Percentiles rank a stretch among this genome's conserved stretches.
These are phyloP conservation scores for Chloropsis hardwickii DNA, from an alignment of 2,113 vertebrate species.

Conservation along the genomic window DNA sequence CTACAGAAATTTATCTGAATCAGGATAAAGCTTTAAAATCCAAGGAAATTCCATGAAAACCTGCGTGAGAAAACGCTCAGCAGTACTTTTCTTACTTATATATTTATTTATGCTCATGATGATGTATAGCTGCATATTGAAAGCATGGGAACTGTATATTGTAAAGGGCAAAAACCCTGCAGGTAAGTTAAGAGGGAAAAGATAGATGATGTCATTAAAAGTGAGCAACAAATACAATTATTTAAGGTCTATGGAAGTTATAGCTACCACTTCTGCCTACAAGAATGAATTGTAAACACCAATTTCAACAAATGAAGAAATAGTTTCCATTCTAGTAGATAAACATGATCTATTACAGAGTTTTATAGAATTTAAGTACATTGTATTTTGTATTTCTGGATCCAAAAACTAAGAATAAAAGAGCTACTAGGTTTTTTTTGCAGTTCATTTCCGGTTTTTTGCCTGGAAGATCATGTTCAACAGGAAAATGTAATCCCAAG, in stretches of 20 bases:
- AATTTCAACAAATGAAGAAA: not conserved
- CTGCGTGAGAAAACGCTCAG: not conserved
- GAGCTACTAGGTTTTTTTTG: constrained; percentile 54
- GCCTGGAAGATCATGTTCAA: constrained; percentile 46
- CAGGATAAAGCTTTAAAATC: not conserved
- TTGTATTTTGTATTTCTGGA: constrained; percentile 36
- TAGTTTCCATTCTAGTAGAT: not conserved
- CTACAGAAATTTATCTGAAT: not conserved
- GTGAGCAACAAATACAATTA: not conserved
- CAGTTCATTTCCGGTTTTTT: constrained; percentile 71
- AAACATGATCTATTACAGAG: constrained; percentile 51
- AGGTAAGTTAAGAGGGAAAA: not conserved
- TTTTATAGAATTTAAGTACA: constrained; percentile 49
- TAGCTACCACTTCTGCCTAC: not conserved
- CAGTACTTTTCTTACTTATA: not conserved
- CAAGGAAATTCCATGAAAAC: not conserved
- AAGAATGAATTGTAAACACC: not conserved
- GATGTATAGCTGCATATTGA: not conserved
- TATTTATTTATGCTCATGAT: not conserved
- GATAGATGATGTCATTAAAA: not conserved
- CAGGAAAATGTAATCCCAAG: constrained; percentile 61
- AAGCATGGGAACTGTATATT: not conserved
- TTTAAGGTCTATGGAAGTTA: not conserved
- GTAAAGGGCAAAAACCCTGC: not conserved
- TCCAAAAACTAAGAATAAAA: constrained; percentile 47